Conservation (phyloP, 2,888 invertebrate species). For the Pegoplata infirma region DNA sequence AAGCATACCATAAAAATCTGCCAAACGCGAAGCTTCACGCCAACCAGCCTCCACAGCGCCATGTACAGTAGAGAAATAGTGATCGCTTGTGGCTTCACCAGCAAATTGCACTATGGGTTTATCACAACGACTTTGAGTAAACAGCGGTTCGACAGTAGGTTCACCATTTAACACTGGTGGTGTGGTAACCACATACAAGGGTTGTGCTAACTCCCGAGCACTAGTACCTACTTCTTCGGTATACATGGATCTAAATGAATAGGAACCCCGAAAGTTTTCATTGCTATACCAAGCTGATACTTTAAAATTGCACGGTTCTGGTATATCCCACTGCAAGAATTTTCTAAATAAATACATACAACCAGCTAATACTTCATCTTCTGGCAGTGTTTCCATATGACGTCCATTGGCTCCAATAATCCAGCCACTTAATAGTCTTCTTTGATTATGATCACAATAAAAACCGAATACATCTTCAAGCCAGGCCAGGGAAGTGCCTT, state of each 20-base stretch:
- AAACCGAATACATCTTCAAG: slow-evolving; percentile 84
- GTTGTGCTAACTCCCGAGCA: slow-evolving; percentile 79
- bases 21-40: slow-evolving; percentile 84
- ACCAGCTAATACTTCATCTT: slow-evolving; percentile 77
- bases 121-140: slow-evolving; percentile 71
- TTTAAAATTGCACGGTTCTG: slow-evolving; percentile 71
- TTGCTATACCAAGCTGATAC: slow-evolving; percentile 84
- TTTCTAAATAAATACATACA: slow-evolving; percentile 75
- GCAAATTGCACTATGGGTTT: slow-evolving; percentile 83
- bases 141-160: slow-evolving; percentile 54
- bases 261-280: slow-evolving; percentile 82
- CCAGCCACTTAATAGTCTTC: slow-evolving; percentile 84
- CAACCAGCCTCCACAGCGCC: slow-evolving; percentile 87
- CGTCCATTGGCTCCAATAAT: slow-evolving; percentile 82
- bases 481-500: slow-evolving; percentile 79
- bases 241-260: slow-evolving; percentile 82
- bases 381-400: slow-evolving; percentile 81
- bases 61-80: slow-evolving; percentile 84
- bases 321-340: slow-evolving; percentile 74
- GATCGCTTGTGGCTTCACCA: slow-evolving; percentile 84
- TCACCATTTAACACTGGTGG: slow-evolving; percentile 74
- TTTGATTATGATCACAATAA: slow-evolving; percentile 82
- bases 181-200: slow-evolving; percentile 70
- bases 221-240: slow-evolving; percentile 80
- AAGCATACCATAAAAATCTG: slow-evolving; percentile 70